phyloP scores from a whole-genome alignment of 2,113 vertebrate species.

The Ciconia stormi region DNA sequence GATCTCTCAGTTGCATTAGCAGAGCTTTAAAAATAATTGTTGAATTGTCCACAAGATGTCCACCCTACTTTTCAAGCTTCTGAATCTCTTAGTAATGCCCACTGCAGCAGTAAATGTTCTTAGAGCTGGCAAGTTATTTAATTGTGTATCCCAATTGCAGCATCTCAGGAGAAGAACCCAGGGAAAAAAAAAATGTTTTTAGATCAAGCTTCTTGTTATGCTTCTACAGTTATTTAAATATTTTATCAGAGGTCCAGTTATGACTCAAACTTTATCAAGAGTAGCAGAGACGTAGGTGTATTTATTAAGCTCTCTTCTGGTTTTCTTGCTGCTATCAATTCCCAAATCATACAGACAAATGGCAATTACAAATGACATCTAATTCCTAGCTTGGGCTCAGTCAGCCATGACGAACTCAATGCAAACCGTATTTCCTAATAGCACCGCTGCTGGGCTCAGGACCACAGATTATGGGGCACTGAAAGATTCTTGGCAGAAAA shows the following conservation, averaged over 20 bases:
- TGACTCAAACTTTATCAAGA: neutral
- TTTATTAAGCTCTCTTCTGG: neutral
- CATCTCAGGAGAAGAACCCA: neutral
- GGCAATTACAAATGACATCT: constrained; percentile 47
- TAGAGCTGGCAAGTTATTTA: neutral
- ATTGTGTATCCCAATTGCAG: neutral
- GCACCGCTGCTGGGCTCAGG: neutral
- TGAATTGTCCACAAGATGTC: constrained; percentile 19
- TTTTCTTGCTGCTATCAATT: constrained; percentile 27
- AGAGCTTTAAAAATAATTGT: constrained; percentile 17
- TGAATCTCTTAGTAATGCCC: neutral
- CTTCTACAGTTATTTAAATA: neutral
- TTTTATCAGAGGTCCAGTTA: neutral
- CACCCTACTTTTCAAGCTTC: neutral
- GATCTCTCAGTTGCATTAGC: neutral
- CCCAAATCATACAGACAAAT: constrained; percentile 39
- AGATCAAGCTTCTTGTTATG: neutral
- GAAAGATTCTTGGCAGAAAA: constrained; percentile 38
- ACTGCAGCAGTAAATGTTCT: neutral
- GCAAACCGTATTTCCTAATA: neutral
- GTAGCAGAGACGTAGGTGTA: neutral
- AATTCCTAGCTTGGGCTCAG: constrained; percentile 29
- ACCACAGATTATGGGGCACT: neutral
- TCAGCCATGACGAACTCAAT: constrained; percentile 3
- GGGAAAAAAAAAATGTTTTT: neutral